Evolutionary conservation across 2,797 vertebrate genomes (phyloP).

Genomic region (Arnoldichthys spilopterus): DNA sequence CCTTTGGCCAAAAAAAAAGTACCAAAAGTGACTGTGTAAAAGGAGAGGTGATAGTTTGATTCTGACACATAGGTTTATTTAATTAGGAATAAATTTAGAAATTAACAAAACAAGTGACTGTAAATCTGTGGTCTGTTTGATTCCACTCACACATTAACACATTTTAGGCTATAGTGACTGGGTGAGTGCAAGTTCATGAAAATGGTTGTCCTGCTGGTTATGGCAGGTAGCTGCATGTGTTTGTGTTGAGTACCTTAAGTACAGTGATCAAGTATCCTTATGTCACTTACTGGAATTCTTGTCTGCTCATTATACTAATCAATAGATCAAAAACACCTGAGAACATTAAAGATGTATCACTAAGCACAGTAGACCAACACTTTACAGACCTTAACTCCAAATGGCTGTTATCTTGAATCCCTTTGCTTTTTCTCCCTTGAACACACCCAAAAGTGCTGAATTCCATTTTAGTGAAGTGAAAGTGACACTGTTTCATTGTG

Average conservation of each 20-base stretch:
- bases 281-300: too few relatives aligned
- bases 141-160: neutral
- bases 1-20: conserved; percentile 66
- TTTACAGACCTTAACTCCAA: neutral
- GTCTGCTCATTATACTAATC: too few relatives aligned
- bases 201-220: too few relatives aligned
- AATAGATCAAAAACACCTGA: too few relatives aligned
- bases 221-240: too few relatives aligned
- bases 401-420: neutral
- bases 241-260: too few relatives aligned
- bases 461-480: too few relatives aligned
- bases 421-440: neutral
- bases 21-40: conserved; percentile 71
- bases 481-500: too few relatives aligned
- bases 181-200: too few relatives aligned
- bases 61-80: conserved; percentile 62
- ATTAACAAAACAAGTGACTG: conserved; percentile 42
- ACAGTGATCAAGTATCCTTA: too few relatives aligned
- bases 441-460: neutral
- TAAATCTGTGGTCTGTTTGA: conserved; percentile 25
- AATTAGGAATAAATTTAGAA: conserved; percentile 60
- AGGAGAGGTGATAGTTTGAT: conserved; percentile 69
- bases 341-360: neutral
- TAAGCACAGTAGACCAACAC: neutral
- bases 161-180: neutral